Evolutionary conservation across 2,113 vertebrate species (phyloP).

Genomic region (Balaenoptera acutorostrata): DNA sequence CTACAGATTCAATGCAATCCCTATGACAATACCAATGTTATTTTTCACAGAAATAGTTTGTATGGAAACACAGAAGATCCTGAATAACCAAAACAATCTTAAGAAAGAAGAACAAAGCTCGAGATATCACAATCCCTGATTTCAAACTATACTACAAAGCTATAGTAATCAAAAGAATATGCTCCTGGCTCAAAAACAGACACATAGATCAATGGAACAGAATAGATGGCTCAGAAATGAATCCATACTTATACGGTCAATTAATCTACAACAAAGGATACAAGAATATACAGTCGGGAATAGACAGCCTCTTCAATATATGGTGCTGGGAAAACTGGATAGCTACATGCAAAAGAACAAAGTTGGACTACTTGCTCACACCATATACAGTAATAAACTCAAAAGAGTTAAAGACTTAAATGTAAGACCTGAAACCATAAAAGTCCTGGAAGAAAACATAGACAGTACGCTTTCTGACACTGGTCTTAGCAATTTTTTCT

Average conservation of each 20-base stretch:
- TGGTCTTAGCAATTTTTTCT: background rate
- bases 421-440: background rate
- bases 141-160: background rate
- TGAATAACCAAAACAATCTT: background rate
- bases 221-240: background rate
- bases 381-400: background rate
- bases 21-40: background rate
- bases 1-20: background rate
- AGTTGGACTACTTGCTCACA: background rate
- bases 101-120: background rate
- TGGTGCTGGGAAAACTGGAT: background rate
- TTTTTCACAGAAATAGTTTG: background rate
- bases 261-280: background rate
- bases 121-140: background rate
- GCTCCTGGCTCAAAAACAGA: background rate
- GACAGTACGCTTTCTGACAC: background rate
- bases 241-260: background rate
- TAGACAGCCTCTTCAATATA: background rate
- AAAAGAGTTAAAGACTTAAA: background rate
- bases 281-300: background rate
- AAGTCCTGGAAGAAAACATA: background rate
- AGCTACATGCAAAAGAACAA: background rate
- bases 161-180: background rate
- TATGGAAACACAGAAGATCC: background rate
- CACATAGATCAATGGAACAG: background rate